phyloP scores from a whole-genome alignment of 2,888 invertebrate species.

The Oxytorus armatus region DNA sequence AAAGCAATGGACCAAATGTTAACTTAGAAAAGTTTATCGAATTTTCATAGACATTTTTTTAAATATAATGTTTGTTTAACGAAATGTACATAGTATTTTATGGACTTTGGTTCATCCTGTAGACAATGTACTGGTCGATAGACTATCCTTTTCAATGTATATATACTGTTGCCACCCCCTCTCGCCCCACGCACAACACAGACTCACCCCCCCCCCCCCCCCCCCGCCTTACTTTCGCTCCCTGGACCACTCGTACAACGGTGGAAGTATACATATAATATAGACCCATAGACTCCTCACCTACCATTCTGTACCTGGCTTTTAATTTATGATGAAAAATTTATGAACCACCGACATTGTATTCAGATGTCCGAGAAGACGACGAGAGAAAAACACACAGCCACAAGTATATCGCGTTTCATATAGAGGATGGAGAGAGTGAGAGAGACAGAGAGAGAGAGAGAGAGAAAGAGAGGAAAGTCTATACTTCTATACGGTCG shows the following conservation, averaged over 20 bases:
- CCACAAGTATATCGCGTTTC: conserved; percentile 68
- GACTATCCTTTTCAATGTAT: conserved; percentile 26
- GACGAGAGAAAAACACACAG: conserved; percentile 68
- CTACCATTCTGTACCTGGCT: conserved; percentile 69
- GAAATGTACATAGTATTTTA: background rate
- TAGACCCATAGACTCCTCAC: conserved; percentile 59
- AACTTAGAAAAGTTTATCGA: no score
- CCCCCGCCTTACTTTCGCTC: conserved; percentile 58
- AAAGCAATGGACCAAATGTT: no score
- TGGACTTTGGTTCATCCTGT: conserved; percentile 57
- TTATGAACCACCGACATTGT: conserved; percentile 77
- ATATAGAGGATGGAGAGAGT: conserved; percentile 1
- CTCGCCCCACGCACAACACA: conserved; percentile 59
- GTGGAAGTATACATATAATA: conserved; percentile 26
- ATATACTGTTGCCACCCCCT: conserved; percentile 50
- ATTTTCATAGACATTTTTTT: background rate
- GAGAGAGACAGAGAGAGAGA: conserved; percentile 15
- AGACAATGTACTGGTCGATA: conserved; percentile 13
- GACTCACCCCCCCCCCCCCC: no score
- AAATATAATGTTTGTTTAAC: conserved; percentile 9
- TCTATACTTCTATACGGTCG: no score
- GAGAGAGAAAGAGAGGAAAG: conserved; percentile 25
- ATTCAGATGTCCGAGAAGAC: conserved; percentile 76
- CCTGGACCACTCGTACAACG: conserved; percentile 36
- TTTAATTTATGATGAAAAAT: conserved; percentile 79